Percentiles rank a stretch among this genome's conserved stretches.
Evolutionary conservation across 1,140 invertebrate genomes (phyloP).

Genomic region (Eriosoma lanigerum): DNA sequence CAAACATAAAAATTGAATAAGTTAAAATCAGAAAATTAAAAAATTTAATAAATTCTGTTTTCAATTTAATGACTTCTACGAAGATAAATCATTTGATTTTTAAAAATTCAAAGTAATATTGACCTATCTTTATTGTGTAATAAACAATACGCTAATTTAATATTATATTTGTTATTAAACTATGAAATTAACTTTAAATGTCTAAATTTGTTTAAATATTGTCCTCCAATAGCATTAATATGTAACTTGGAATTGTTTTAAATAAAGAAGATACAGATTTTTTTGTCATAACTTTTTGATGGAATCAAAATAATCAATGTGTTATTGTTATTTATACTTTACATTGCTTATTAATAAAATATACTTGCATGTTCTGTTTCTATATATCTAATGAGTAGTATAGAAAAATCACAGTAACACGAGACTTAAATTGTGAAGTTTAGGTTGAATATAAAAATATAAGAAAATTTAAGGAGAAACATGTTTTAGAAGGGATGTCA

Average conservation of each 20-base stretch:
- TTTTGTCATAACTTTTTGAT: neutral
- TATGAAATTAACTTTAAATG: neutral
- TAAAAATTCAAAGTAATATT: neutral
- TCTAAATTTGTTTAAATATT: neutral
- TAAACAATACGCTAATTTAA: neutral
- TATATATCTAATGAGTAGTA: no score
- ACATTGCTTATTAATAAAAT: no score
- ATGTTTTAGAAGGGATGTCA: no score
- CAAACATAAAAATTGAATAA: neutral
- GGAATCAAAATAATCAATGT: no score
- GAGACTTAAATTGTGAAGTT: no score
- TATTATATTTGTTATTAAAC: neutral
- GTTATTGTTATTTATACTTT: no score
- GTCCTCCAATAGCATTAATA: neutral
- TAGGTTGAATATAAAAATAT: no score
- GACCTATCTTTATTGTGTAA: conserved; percentile 11
- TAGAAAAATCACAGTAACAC: no score
- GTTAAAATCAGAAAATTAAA: neutral
- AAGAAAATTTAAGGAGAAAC: no score
- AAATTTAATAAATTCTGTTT: neutral
- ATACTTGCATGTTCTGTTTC: no score
- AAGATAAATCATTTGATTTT: conserved; percentile 19
- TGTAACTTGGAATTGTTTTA: neutral
- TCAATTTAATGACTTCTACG: neutral
- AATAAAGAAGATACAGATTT: neutral